Evolutionary conservation across 2,113 vertebrate species (phyloP).

Genomic region (Eulacestoma nigropectus): DNA sequence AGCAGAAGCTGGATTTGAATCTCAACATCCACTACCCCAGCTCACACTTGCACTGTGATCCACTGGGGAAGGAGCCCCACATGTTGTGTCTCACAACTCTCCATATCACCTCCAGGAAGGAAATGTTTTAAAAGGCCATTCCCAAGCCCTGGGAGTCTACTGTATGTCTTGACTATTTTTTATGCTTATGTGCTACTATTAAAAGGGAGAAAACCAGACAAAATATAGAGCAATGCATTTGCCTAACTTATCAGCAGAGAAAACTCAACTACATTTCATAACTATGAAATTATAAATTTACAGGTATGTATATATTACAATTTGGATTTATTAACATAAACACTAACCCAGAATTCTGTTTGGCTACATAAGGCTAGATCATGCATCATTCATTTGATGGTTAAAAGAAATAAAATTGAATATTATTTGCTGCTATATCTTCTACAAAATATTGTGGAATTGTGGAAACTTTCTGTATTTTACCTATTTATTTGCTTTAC

Average conservation of each 20-base stretch:
- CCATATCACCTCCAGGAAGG: not conserved
- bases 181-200: not conserved
- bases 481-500: not conserved
- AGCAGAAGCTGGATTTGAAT: not conserved
- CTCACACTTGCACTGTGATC: not conserved
- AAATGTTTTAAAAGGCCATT: not conserved
- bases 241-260: not conserved
- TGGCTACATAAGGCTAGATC: not conserved
- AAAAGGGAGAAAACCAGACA: not conserved
- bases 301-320: not conserved
- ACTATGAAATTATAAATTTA: not conserved
- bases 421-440: not conserved
- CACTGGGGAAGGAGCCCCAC: not conserved
- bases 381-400: not conserved
- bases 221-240: not conserved
- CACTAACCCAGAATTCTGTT: not conserved
- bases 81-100: not conserved
- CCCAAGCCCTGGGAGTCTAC: not conserved
- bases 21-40: not conserved
- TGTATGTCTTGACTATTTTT: not conserved
- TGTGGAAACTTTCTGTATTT: not conserved
- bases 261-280: not conserved
- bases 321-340: not conserved
- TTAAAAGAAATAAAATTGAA: not conserved
- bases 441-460: not conserved